These are phyloP conservation scores for Stramonita haemastoma DNA, from an alignment of 2,888 invertebrate genomes.

Conservation along the genomic window DNA sequence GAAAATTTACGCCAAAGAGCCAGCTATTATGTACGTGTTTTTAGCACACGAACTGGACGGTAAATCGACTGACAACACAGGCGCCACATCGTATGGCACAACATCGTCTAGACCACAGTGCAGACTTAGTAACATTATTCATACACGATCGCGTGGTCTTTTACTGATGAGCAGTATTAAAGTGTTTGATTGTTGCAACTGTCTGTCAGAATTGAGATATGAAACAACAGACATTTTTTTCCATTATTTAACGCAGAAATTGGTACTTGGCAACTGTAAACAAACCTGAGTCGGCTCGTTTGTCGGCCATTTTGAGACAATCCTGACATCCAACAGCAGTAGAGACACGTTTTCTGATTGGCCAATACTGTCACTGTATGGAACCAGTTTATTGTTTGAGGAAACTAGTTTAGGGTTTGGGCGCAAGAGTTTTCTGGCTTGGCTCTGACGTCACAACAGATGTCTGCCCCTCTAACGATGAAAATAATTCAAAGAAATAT, in stretches of 20 bases:
- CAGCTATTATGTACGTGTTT: too few species aligned
- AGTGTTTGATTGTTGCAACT: too few species aligned
- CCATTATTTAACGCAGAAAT: not conserved
- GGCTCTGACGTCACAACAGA: constrained; percentile 32
- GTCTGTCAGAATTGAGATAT: too few species aligned
- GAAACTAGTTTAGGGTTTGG: constrained; percentile 36
- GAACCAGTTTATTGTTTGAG: not conserved
- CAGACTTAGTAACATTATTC: too few species aligned
- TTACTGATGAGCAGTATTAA: too few species aligned
- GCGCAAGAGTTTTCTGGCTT: constrained; percentile 38
- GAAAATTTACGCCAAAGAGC: too few species aligned
- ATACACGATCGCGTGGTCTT: too few species aligned
- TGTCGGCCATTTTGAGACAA: constrained; percentile 73
- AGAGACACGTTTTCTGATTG: constrained; percentile 23
- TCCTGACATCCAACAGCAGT: constrained; percentile 13
- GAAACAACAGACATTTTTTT: too few species aligned
- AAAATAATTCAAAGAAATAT: constrained; percentile 21
- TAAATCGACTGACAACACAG: too few species aligned
- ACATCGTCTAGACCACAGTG: too few species aligned
- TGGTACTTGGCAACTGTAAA: constrained; percentile 70
- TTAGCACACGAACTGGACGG: too few species aligned
- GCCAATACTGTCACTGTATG: not conserved
- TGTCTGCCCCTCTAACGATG: not conserved
- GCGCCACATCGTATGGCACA: too few species aligned
- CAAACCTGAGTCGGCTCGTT: constrained; percentile 77